Base-by-base conservation (phyloP, 2,888 invertebrate genomes). In the Eristalinus aeneus region DNA sequence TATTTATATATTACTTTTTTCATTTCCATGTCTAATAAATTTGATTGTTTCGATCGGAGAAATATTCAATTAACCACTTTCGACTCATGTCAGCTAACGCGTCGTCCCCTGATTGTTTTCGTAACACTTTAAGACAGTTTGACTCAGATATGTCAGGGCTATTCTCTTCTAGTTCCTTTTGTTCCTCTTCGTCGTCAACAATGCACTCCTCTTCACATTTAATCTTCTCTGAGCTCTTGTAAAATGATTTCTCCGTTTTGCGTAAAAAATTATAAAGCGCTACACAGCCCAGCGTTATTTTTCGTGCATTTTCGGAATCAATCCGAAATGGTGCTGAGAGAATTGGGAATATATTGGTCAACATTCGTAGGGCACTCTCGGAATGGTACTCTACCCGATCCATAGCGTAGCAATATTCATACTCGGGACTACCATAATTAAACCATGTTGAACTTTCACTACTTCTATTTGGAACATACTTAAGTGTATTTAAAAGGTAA, bases 201-300 rank as follows among this genome's bases (percentile, higher is more conserved):
- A 90, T 89, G 76, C 90, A 91, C 60, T 91, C 91, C n/a, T 91
- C 91, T 60, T 91, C 90, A 20, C 90, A 90, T 16, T 90, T 90
- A 4, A 90, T 90, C 46, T 89, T 83, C 72, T 91, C 90, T 23
- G 91, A 90, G 78, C 89, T 90, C 71, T 91, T 90, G 27, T 90
- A 90, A 80, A 91, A 91, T 10, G 90, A 89, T 54, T 89, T 89
- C 75, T 91, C 90, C 20, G 91, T 91, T 86, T 91, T 92, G 12
- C 91, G 91, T 89, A 92, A 89, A 84, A 91, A 92, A 88, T 92
- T 92, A 69, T 91, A 91, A 8, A 92, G 85, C n/a, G 92, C 91
- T 77, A 91, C 90, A 88, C 91, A 91, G 80, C 92, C 92, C 2
- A 92, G 84, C 1, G 91, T 91, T 12, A 92, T 91, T 81, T 92